A percentile compares a stretch with the other conserved stretches of the same genome.
Conservation (phyloP, 92 coral and sea anemone genomes). For the Palythoa grandiflora region DNA sequence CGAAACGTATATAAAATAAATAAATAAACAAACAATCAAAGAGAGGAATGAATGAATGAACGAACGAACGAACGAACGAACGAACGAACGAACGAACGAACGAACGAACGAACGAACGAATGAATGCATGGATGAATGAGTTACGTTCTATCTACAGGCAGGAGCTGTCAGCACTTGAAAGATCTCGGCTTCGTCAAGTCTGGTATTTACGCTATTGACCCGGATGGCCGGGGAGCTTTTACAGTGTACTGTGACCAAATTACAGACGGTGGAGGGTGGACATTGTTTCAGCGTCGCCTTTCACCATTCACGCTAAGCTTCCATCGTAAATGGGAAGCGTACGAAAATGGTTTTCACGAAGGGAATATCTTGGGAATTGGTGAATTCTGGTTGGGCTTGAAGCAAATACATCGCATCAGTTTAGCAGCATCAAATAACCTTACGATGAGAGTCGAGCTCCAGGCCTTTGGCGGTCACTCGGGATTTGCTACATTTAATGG, state of each 20-base stretch:
- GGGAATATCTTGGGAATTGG: neutral
- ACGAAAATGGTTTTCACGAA: constrained; percentile 11
- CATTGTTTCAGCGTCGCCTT: constrained; percentile 21
- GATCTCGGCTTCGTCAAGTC: constrained; percentile 17
- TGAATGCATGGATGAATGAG: too few species aligned
- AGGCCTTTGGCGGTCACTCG: neutral
- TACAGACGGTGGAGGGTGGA: constrained; percentile 35
- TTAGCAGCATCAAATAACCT: neutral
- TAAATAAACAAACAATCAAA: too few species aligned
- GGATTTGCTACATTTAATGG: neutral
- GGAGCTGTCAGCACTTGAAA: constrained; percentile 1
- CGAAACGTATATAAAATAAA: too few species aligned
- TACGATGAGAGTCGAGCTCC: neutral
- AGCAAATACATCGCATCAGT: neutral
- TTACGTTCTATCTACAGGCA: neutral
- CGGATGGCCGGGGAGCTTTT: constrained; percentile 11
- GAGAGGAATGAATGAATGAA: too few species aligned
- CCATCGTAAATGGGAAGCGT: constrained; percentile 9
- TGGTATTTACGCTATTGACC: constrained; percentile 16
- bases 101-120: too few species aligned
- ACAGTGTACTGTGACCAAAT: constrained; percentile 36
- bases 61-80: too few species aligned
- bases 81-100: too few species aligned
- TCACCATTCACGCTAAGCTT: constrained; percentile 1
- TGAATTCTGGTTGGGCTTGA: constrained; percentile 17